Percentiles rank a stretch among this genome's conserved stretches.
These are phyloP conservation scores for Lepidothrix coronata DNA, from an alignment of 2,113 vertebrate species.

Conservation along the genomic window DNA sequence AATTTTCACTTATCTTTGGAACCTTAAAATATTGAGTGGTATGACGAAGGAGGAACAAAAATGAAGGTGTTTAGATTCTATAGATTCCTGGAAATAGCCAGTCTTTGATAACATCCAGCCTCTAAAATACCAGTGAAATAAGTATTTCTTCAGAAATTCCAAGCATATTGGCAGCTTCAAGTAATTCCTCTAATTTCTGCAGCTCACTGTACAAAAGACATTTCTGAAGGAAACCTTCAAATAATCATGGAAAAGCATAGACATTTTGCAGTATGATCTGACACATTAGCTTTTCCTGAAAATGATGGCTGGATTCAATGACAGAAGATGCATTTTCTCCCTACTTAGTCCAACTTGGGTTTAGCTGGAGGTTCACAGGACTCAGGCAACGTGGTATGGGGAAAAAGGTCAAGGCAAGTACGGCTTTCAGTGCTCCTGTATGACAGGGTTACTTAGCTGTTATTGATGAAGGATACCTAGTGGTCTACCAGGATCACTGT, in stretches of 20 bases:
- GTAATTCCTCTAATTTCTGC: neutral
- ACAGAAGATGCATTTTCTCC: neutral
- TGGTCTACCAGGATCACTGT: neutral
- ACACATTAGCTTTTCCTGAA: neutral
- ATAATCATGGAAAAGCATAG: neutral
- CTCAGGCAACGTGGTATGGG: accelerated
- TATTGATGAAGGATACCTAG: neutral
- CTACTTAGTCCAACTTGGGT: neutral
- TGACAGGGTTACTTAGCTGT: neutral
- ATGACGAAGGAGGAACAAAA: neutral
- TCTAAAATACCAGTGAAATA: neutral
- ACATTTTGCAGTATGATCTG: neutral
- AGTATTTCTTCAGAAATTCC: neutral
- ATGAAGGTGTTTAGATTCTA: neutral
- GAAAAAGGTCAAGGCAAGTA: neutral
- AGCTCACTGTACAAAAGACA: accelerated
- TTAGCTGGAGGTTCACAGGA: neutral
- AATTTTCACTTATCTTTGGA: neutral
- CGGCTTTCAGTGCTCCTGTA: neutral
- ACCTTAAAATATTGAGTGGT: neutral
- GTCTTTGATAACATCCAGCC: neutral
- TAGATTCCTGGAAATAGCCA: neutral
- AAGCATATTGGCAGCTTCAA: neutral
- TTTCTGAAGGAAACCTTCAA: neutral
- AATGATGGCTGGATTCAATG: accelerated